Percentiles rank a stretch among this genome's conserved stretches.
Conservation (phyloP, 2,888 invertebrate genomes). For the Seira sanloemensis region DNA sequence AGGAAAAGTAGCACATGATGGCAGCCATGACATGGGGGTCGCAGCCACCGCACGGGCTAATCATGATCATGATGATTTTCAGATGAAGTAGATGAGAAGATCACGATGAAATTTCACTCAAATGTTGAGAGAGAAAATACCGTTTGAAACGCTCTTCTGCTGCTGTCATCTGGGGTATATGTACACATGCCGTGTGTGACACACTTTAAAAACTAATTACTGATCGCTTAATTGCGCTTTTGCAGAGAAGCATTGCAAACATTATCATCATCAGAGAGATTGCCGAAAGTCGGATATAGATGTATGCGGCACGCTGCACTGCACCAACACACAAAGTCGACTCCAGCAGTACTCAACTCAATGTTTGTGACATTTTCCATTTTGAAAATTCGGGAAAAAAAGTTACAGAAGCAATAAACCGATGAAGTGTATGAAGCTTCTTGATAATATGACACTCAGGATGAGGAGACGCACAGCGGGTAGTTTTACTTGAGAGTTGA, state of each 20-base stretch:
- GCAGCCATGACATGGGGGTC: constrained; percentile 63
- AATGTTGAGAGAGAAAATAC: neutral
- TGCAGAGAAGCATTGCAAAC: neutral
- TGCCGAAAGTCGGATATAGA: neutral
- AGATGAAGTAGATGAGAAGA: neutral
- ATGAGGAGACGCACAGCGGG: constrained; percentile 52
- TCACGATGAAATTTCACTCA: neutral
- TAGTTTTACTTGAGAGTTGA: constrained; percentile 31
- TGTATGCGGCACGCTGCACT: too few species aligned
- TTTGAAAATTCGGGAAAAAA: neutral
- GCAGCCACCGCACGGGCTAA: constrained; percentile 64
- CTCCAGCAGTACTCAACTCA: neutral
- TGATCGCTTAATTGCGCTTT: neutral
- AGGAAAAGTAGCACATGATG: constrained; percentile 66
- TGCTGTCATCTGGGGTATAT: constrained; percentile 2
- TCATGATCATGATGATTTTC: constrained; percentile 49
- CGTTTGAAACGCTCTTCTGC: constrained; percentile 16
- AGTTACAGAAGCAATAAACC: too few species aligned
- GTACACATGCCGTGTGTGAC: too few species aligned
- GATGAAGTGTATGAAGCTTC: neutral
- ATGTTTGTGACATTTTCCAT: constrained; percentile 4
- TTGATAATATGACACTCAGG: constrained; percentile 46
- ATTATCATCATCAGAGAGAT: neutral
- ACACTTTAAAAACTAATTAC: too few species aligned
- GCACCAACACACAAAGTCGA: too few species aligned